These are phyloP conservation scores for Trileptium ribeirensis DNA, from an alignment of 2,888 invertebrate species.

Conservation along the genomic window DNA sequence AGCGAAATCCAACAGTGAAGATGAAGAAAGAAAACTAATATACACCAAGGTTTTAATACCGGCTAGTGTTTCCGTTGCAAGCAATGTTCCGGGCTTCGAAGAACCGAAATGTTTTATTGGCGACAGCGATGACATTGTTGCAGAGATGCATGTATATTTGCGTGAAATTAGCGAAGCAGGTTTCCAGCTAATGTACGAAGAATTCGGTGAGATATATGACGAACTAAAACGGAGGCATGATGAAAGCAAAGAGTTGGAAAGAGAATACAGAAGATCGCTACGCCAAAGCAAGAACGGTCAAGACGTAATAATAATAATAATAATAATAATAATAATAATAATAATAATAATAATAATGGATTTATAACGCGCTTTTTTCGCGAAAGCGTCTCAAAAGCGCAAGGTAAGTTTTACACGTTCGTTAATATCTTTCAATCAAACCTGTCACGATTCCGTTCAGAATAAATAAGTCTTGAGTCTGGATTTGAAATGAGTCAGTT, in stretches of 20 bases:
- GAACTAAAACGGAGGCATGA: neutral
- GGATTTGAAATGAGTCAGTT: too few relatives aligned
- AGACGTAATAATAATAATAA: too few relatives aligned
- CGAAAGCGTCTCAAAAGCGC: too few relatives aligned
- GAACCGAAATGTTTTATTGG: slow-evolving; percentile 7
- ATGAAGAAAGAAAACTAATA: neutral
- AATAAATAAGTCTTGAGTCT: too few relatives aligned
- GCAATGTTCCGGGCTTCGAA: slow-evolving; percentile 11
- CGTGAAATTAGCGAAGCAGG: neutral
- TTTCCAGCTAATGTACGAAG: neutral
- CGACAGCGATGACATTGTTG: neutral
- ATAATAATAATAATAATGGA: too few relatives aligned
- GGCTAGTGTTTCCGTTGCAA: neutral
- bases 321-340: too few relatives aligned
- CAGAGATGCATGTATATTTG: neutral
- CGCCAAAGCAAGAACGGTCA: neutral
- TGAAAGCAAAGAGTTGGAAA: neutral
- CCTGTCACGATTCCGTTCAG: too few relatives aligned
- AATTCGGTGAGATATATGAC: neutral
- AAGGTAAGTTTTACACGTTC: too few relatives aligned
- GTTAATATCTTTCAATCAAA: too few relatives aligned
- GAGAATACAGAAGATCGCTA: neutral
- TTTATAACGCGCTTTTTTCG: too few relatives aligned
- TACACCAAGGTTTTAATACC: neutral
- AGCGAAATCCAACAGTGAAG: neutral